phyloP scores from a whole-genome alignment of 2,797 vertebrate species.

The Danio kyathit region DNA sequence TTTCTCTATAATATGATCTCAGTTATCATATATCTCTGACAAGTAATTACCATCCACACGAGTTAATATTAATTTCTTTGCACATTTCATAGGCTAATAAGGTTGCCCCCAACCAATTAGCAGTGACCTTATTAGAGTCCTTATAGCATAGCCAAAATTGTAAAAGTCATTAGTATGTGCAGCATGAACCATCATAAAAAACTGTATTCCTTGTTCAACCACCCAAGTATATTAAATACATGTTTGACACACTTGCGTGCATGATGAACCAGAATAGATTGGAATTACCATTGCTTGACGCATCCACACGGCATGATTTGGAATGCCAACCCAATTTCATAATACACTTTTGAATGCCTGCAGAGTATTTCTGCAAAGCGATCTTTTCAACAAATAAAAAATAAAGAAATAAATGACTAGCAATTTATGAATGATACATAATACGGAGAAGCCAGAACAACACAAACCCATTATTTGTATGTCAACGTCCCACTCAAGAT shows the following conservation, averaged over 20 bases:
- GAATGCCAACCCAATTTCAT: slow-evolving; percentile 28
- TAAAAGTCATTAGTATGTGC: slow-evolving; percentile 53
- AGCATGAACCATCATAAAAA: slow-evolving; percentile 4
- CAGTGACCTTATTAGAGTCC: slow-evolving; percentile 53
- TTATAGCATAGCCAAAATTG: slow-evolving; percentile 32
- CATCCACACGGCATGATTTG: slow-evolving; percentile 6
- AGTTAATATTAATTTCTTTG: neutral
- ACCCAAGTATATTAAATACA: slow-evolving; percentile 48
- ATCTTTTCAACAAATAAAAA: neutral
- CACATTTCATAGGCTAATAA: slow-evolving; percentile 42
- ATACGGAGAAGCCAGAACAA: slow-evolving; percentile 7
- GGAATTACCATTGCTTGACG: slow-evolving; percentile 26
- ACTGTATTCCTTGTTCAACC: slow-evolving; percentile 28
- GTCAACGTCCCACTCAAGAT: slow-evolving; percentile 28
- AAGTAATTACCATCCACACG: slow-evolving; percentile 40
- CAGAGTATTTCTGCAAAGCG: neutral
- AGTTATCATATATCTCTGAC: slow-evolving; percentile 23
- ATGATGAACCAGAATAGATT: slow-evolving; percentile 39
- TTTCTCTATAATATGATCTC: neutral
- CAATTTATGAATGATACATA: slow-evolving; percentile 46
- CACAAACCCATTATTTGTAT: slow-evolving; percentile 29
- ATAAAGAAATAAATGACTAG: slow-evolving; percentile 20
- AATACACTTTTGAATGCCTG: slow-evolving; percentile 26
- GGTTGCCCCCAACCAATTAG: slow-evolving; percentile 44
- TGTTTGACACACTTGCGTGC: slow-evolving; percentile 41